Conservation (phyloP, 2,888 invertebrate genomes). For the Nomada goodeniana region DNA sequence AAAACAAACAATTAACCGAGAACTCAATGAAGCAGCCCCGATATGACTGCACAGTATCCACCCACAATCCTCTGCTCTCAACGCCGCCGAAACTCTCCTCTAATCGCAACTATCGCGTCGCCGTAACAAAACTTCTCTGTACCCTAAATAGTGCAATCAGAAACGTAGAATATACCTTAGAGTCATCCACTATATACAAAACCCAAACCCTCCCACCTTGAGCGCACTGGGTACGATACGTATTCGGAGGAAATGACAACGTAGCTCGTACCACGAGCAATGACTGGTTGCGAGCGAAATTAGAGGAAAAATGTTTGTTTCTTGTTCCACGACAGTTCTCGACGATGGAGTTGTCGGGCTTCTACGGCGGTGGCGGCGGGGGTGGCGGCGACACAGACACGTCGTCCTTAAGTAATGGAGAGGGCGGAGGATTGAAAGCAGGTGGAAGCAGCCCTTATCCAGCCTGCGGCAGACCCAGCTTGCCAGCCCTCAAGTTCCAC, state of each 20-base stretch:
- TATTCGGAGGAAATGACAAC: neutral
- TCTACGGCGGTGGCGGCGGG: conserved; percentile 87
- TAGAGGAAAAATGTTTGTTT: conserved; percentile 54
- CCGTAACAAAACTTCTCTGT: conserved; percentile 39
- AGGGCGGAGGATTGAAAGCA: conserved; percentile 88
- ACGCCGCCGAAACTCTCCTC: conserved; percentile 74
- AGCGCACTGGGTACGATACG: neutral
- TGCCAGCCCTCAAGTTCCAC: conserved; percentile 96
- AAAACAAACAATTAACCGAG: conserved; percentile 24
- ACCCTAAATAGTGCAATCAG: neutral
- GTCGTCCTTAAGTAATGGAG: conserved; percentile 86
- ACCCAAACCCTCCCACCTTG: neutral
- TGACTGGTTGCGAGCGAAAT: neutral
- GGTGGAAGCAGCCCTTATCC: conserved; percentile 83
- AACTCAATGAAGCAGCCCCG: neutral
- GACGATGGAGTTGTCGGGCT: conserved; percentile 91
- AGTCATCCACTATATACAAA: neutral
- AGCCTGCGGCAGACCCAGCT: conserved; percentile 88
- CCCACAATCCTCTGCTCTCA: conserved; percentile 75
- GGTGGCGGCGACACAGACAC: conserved; percentile 88
- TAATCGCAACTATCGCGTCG: conserved; percentile 74
- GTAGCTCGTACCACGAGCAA: neutral
- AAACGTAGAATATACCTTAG: neutral
- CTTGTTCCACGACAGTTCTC: conserved; percentile 86
- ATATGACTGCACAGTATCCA: conserved; percentile 55